Conservation (phyloP, 2,888 invertebrate species). For the Xestobium rufovillosum region DNA sequence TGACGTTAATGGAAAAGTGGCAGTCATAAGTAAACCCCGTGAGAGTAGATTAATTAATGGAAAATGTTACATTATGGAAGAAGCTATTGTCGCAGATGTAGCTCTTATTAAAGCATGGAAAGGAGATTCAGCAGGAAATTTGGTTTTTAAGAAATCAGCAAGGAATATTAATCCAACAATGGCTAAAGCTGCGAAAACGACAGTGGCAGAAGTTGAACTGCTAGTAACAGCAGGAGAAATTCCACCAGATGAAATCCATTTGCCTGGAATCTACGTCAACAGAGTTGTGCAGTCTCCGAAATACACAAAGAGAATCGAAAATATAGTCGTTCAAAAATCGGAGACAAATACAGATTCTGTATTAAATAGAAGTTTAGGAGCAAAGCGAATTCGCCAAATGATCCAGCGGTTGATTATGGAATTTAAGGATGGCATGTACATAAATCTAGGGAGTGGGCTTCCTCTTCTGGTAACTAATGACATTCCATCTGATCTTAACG, state of each 20-base stretch:
- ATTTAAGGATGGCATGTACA: conserved; percentile 95
- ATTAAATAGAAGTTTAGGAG: conserved; percentile 39
- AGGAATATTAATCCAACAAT: conserved; percentile 94
- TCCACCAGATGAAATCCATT: conserved; percentile 74
- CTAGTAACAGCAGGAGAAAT: conserved; percentile 78
- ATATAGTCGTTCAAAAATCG: conserved; percentile 47
- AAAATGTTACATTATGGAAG: conserved; percentile 85
- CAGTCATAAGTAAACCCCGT: conserved; percentile 68
- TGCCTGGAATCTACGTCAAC: conserved; percentile 92
- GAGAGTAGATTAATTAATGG: conserved; percentile 75
- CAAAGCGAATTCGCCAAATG: conserved; percentile 74
- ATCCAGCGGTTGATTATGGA: conserved; percentile 89
- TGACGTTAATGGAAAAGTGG: conserved; percentile 63
- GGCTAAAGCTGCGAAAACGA: conserved; percentile 83
- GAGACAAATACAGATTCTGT: conserved; percentile 34
- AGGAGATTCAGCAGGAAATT: conserved; percentile 88
- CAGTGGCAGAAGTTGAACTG: conserved; percentile 95
- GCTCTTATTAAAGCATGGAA: conserved; percentile 96
- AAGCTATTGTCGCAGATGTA: conserved; percentile 93
- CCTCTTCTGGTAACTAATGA: conserved; percentile 94
- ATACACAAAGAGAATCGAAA: conserved; percentile 89
- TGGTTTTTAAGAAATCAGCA: conserved; percentile 82
- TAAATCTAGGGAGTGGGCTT: conserved; percentile 90
- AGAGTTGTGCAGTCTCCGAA: conserved; percentile 69
- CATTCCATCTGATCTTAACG: conserved; percentile 76